Percentiles rank a stretch among this genome's conserved stretches.
Conservation (phyloP, 2,797 vertebrate genomes). For the Coregonus sp. region DNA sequence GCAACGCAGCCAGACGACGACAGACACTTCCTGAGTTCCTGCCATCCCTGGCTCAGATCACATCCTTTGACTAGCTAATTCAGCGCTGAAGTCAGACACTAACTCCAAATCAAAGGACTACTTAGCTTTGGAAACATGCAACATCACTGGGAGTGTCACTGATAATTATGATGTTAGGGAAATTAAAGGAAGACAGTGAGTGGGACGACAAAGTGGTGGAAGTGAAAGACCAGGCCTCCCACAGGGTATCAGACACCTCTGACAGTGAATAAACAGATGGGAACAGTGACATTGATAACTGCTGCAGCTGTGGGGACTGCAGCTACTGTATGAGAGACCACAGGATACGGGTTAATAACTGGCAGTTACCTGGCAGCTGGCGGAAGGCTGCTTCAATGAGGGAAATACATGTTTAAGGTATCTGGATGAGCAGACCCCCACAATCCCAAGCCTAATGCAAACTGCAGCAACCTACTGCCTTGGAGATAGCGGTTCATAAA, state of each 20-base stretch:
- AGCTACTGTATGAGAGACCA: conserved; percentile 16
- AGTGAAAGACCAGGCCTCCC: conserved; percentile 13
- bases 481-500: background rate
- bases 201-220: conserved; percentile 50
- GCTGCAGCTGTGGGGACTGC: conserved; percentile 31
- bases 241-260: conserved; percentile 30
- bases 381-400: conserved; percentile 18
- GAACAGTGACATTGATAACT: conserved; percentile 37
- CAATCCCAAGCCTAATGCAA: conserved; percentile 1
- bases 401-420: conserved; percentile 25
- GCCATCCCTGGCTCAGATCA: background rate
- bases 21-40: conserved; percentile 41
- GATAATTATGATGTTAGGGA: conserved; percentile 59
- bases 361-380: conserved; percentile 24
- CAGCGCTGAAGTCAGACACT: conserved; percentile 48
- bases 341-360: conserved; percentile 16
- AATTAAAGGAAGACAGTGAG: conserved; percentile 54
- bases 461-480: conserved; percentile 13
- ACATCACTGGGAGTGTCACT: conserved; percentile 57
- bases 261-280: conserved; percentile 37
- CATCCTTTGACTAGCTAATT: conserved; percentile 53
- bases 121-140: conserved; percentile 57
- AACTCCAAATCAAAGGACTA: conserved; percentile 67
- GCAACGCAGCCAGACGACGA: conserved; percentile 47
- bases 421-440: conserved; percentile 28